Percentiles rank a stretch among this genome's conserved stretches.
Evolutionary conservation across 2,888 invertebrate genomes (phyloP).

Genomic region (Epicampocera succincta): DNA sequence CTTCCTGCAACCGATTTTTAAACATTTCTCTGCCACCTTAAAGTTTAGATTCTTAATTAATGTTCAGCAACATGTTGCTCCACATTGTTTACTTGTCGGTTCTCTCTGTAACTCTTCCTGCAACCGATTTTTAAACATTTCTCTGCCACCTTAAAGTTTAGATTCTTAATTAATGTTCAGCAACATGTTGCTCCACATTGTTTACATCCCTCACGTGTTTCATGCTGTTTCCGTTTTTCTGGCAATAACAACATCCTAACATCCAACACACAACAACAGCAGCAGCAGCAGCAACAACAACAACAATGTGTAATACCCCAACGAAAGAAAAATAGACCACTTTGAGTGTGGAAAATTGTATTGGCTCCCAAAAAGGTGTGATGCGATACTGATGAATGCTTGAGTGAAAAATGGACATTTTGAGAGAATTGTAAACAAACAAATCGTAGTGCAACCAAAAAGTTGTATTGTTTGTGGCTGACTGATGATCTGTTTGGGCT

Average conservation of each 20-base stretch:
- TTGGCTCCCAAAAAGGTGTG: constrained; percentile 40
- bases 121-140: no score
- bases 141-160: background rate
- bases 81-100: constrained; percentile 3
- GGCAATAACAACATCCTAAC: background rate
- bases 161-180: background rate
- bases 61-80: constrained; percentile 38
- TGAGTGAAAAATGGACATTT: constrained; percentile 7
- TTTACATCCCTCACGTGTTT: background rate
- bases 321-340: constrained; percentile 23
- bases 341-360: constrained; percentile 10
- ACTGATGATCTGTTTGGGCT: constrained; percentile 22
- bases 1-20: no score
- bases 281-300: constrained; percentile 10
- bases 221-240: background rate
- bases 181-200: constrained; percentile 43
- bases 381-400: constrained; percentile 1
- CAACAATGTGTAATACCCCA: constrained; percentile 25
- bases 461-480: constrained; percentile 27
- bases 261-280: constrained; percentile 20
- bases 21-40: no score
- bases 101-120: no score
- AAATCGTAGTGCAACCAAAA: constrained; percentile 7
- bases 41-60: background rate
- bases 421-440: constrained; percentile 50